Evolutionary conservation across 1,140 invertebrate genomes (phyloP).

Genomic region (Pinna nobilis): DNA sequence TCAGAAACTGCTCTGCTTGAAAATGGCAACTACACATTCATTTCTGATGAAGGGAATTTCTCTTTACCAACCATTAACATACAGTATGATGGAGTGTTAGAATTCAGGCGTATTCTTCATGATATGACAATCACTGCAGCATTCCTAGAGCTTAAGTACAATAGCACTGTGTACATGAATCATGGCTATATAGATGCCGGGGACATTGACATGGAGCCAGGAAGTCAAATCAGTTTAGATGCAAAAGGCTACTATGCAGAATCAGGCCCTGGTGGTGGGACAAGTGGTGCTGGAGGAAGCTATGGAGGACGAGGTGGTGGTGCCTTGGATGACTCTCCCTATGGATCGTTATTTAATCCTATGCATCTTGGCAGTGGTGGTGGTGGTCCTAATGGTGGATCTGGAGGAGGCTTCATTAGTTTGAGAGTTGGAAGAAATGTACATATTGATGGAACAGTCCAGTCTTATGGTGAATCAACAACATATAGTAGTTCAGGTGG

Average conservation of each 20-base stretch:
- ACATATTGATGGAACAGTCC: constrained; percentile 58
- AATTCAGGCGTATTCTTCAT: constrained; percentile 52
- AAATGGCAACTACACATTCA: constrained; percentile 51
- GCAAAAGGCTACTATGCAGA: constrained; percentile 47
- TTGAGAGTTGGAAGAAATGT: constrained; percentile 53
- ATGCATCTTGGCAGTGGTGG: constrained; percentile 61
- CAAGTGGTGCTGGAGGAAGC: constrained; percentile 47
- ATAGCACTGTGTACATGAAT: constrained; percentile 57
- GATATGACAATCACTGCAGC: constrained; percentile 56
- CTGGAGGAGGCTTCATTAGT: constrained; percentile 60
- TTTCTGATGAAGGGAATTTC: constrained; percentile 60
- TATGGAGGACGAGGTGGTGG: constrained; percentile 59
- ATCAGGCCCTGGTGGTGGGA: constrained; percentile 48
- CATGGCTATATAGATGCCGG: constrained; percentile 61
- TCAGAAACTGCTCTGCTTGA: constrained; percentile 60
- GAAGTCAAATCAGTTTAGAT: constrained; percentile 50
- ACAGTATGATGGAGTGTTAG: constrained; percentile 45
- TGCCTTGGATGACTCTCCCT: constrained; percentile 29
- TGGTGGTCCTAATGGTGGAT: constrained; percentile 47
- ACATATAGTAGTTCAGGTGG: constrained; percentile 46
- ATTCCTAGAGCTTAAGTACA: constrained; percentile 61
- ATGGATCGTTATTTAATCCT: constrained; percentile 62
- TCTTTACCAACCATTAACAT: constrained; percentile 58
- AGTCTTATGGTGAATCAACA: constrained; percentile 43
- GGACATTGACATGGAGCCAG: constrained; percentile 58